Evolutionary conservation across 2,888 invertebrate species (phyloP).

Genomic region (Mimas tiliae): DNA sequence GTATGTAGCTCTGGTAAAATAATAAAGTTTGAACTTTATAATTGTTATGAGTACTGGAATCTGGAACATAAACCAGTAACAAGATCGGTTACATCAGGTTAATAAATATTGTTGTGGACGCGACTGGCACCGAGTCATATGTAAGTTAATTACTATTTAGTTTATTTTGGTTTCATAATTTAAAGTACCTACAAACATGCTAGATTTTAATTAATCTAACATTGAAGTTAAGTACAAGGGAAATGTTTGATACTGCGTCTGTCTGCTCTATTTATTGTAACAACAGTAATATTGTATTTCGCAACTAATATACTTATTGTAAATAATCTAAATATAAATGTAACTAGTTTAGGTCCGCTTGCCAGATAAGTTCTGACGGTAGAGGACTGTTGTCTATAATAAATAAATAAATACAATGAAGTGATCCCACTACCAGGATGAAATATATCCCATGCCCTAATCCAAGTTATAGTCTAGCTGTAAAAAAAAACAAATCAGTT

Average conservation of each 20-base stretch:
- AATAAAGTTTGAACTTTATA: background rate
- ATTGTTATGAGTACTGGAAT: background rate
- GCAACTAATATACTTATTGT: too few relatives aligned
- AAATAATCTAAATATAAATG: too few relatives aligned
- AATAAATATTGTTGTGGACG: background rate
- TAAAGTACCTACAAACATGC: background rate
- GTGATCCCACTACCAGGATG: too few relatives aligned
- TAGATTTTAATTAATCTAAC: background rate
- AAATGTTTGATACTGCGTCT: background rate
- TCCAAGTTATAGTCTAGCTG: too few relatives aligned
- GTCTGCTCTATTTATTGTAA: too few relatives aligned
- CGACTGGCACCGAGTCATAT: conserved; percentile 2
- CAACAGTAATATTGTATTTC: too few relatives aligned
- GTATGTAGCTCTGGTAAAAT: conserved; percentile 5
- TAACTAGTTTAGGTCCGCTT: too few relatives aligned
- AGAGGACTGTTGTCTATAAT: too few relatives aligned
- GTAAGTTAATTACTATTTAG: background rate
- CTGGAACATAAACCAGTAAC: background rate
- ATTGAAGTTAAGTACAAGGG: background rate
- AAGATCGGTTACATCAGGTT: background rate
- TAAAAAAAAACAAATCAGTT: too few relatives aligned
- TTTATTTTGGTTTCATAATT: conserved; percentile 3
- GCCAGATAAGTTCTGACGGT: too few relatives aligned
- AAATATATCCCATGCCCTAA: too few relatives aligned
- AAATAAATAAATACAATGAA: too few relatives aligned